phyloP scores from a whole-genome alignment of 2,113 vertebrate genomes.

The Zosterops japonicus region DNA sequence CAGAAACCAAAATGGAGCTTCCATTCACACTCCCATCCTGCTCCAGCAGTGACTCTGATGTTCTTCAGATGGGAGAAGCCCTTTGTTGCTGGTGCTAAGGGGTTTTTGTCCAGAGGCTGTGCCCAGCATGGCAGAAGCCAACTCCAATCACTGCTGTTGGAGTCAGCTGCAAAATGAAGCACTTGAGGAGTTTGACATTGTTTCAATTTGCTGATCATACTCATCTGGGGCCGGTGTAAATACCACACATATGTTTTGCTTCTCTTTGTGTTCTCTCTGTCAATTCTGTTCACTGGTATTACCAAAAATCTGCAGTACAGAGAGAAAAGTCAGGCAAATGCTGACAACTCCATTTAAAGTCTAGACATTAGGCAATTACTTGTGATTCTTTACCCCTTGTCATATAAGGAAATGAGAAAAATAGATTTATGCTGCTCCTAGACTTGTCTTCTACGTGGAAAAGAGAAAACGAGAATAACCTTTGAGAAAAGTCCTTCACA shows the following conservation, averaged over 20 bases:
- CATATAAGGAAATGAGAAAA: constrained; percentile 16
- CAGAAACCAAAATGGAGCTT: background rate
- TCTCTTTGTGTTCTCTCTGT: background rate
- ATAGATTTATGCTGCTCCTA: background rate
- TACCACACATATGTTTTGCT: constrained; percentile 7
- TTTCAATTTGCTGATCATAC: constrained; percentile 21
- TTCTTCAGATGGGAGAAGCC: background rate
- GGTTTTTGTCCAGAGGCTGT: background rate
- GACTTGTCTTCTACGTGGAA: background rate
- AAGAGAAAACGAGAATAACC: background rate
- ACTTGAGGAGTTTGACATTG: background rate
- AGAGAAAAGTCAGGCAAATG: constrained; percentile 1
- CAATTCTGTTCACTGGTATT: background rate
- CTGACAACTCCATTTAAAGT: constrained; percentile 5
- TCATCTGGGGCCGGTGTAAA: constrained; percentile 16
- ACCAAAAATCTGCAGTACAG: background rate
- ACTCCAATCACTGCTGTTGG: background rate
- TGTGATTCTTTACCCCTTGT: background rate
- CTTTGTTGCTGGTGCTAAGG: rapidly evolving
- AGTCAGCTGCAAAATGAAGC: background rate
- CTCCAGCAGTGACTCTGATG: background rate
- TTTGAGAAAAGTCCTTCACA: background rate
- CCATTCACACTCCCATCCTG: background rate
- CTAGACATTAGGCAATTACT: constrained; percentile 40
- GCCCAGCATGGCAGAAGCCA: background rate